Evolutionary conservation across 2,113 vertebrate species (phyloP), one percentile per base, ranked within the genome.

Genomic region (Corythaeola cristata): DNA sequence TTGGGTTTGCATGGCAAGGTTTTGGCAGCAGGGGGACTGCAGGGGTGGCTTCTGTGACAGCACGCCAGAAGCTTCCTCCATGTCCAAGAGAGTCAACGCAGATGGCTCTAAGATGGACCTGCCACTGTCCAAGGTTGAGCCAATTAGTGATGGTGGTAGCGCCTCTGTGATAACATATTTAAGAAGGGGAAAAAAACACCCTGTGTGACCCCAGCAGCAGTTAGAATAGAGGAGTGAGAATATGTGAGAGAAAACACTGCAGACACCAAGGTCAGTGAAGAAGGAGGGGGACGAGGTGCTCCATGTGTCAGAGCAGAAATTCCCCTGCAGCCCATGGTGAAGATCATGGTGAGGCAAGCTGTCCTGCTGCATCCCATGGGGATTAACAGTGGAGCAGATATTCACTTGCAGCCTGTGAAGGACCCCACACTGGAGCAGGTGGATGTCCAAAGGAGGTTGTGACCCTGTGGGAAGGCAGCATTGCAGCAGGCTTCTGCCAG

Each of bases 401-500:
- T 12, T 15, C 33, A 67, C 30, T 24, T n/a, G 24, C 28, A 69
- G 35, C 17, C 49, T 2, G 1, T 19, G 21, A 11, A 71, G 6
- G 30, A 82, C 5, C 7, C 33, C 49, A 71, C 3, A 1, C 3
- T 0, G 0, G 15, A 60, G 14, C 20, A 47, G 44, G 3, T 37
- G 20, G 50, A n/a, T 41, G 17, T 11, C 56, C 1, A 0, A 72
- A 72, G 15, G 12, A 72, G 12, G 15, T 28, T 56, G 19, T 55
- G 66, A 55, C 3, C 23, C 22, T 1, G 0, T 27, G 35, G 82
- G 16, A 47, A 55, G 23, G 10, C 21, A 5, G 2, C 2, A 2
- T 19, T 50, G 30, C 20, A 59, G 45, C 9, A 69, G 17, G 64
- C 7, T 69, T 22, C 39, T 71, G 39, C 8, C 15, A 62, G 56